Evolutionary conservation across 2,113 vertebrate genomes (phyloP).

Genomic region (Rissa tridactyla): DNA sequence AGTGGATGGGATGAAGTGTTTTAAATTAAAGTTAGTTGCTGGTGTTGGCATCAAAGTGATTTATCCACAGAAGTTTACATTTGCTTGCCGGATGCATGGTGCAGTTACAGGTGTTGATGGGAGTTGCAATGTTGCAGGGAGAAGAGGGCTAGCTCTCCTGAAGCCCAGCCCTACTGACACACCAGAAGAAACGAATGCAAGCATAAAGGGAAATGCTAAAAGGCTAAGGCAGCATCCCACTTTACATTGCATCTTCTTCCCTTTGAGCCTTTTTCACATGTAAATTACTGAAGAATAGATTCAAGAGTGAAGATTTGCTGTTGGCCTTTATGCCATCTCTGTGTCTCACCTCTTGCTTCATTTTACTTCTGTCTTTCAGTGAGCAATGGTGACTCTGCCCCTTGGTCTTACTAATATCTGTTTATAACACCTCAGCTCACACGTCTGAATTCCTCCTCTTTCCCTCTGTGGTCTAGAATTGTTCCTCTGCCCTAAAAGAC

Average conservation of each 20-base stretch:
- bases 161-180: background rate
- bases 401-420: background rate
- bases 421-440: background rate
- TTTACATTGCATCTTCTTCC: background rate
- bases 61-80: background rate
- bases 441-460: background rate
- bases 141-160: background rate
- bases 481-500: background rate
- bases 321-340: background rate
- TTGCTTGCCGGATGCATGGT: fast-evolving
- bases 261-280: background rate
- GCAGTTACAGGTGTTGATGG: background rate
- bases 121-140: background rate
- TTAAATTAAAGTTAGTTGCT: background rate
- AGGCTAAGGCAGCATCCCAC: background rate
- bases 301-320: background rate
- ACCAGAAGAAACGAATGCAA: background rate
- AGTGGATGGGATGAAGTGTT: background rate
- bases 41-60: background rate
- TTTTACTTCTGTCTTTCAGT: background rate
- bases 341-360: background rate
- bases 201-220: background rate
- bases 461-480: background rate
- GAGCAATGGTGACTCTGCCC: background rate
- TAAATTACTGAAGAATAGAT: background rate